A percentile compares a stretch with the other conserved stretches of the same genome.
These are phyloP conservation scores for Rhagoletis pomonella DNA, from an alignment of 1,140 invertebrate genomes.

Conservation along the genomic window DNA sequence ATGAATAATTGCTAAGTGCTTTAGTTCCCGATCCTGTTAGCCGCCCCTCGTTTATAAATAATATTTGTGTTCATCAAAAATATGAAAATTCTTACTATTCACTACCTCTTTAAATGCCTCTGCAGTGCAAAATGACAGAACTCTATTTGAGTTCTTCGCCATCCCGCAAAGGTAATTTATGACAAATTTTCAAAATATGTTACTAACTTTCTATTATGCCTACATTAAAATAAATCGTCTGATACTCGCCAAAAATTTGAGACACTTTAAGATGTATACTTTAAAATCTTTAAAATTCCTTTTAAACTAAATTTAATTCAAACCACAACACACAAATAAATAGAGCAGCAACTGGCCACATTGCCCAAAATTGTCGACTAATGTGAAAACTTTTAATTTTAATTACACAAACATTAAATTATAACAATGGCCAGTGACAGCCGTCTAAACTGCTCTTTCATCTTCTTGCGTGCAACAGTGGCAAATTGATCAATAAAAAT, in stretches of 20 bases:
- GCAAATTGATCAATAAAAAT: conserved; percentile 47
- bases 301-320: conserved; percentile 11
- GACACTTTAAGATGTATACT: neutral
- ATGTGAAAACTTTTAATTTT: conserved; percentile 72
- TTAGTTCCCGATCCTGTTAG: no score
- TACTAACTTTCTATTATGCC: neutral
- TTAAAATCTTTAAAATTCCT: conserved; percentile 18
- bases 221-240: neutral
- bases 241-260: neutral
- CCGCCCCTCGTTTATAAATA: no score
- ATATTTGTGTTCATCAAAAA: no score
- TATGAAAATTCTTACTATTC: no score
- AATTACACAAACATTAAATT: conserved; percentile 61
- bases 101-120: no score
- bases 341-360: conserved; percentile 58
- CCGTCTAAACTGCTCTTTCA: neutral
- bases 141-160: no score
- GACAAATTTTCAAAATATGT: no score
- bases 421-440: neutral
- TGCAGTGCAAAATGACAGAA: no score
- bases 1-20: no score
- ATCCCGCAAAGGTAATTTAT: no score
- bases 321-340: neutral
- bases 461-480: neutral
- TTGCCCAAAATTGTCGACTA: conserved; percentile 65